Conservation (phyloP, 2,888 invertebrate species). For the Troilus luridus region DNA sequence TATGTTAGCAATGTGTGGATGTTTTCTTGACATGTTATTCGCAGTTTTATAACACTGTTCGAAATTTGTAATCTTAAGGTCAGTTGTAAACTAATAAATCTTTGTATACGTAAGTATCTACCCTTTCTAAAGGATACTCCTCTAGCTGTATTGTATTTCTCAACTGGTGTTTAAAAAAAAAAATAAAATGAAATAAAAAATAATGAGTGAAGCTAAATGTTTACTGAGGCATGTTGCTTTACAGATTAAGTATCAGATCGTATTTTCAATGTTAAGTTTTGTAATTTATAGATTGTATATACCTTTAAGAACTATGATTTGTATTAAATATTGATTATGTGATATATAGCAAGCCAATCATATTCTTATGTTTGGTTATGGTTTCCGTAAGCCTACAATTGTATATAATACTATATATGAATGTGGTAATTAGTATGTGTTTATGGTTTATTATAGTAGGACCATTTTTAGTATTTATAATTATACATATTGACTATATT, state of each 20-base stretch:
- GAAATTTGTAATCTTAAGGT: slow-evolving; percentile 46
- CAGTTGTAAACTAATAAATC: slow-evolving; percentile 47
- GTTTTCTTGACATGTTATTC: slow-evolving; percentile 45
- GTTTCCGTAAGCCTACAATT: slow-evolving; percentile 64
- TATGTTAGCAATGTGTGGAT: slow-evolving; percentile 42
- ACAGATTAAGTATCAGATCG: slow-evolving; percentile 45
- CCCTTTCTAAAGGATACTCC: slow-evolving; percentile 17
- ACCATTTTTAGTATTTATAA: slow-evolving; percentile 55
- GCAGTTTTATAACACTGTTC: slow-evolving; percentile 47
- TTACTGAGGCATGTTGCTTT: slow-evolving; percentile 53
- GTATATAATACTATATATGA: slow-evolving; percentile 56
- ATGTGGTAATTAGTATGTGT: slow-evolving; percentile 58
- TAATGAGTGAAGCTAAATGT: slow-evolving; percentile 29
- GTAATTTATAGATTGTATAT: slow-evolving; percentile 58
- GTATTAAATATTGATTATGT: slow-evolving; percentile 57
- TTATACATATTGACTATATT: slow-evolving; percentile 51
- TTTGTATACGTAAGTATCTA: slow-evolving; percentile 48
- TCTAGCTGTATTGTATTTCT: slow-evolving; percentile 43
- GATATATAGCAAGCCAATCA: slow-evolving; percentile 61
- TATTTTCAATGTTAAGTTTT: slow-evolving; percentile 58
- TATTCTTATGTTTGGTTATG: slow-evolving; percentile 63
- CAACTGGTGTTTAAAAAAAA: slow-evolving; percentile 37
- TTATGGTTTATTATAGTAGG: slow-evolving; percentile 58
- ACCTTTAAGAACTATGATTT: slow-evolving; percentile 54
- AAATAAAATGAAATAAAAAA: background rate